Evolutionary conservation across 1,140 invertebrate species (phyloP).

Genomic region (Carcinoscorpius rotundicauda): DNA sequence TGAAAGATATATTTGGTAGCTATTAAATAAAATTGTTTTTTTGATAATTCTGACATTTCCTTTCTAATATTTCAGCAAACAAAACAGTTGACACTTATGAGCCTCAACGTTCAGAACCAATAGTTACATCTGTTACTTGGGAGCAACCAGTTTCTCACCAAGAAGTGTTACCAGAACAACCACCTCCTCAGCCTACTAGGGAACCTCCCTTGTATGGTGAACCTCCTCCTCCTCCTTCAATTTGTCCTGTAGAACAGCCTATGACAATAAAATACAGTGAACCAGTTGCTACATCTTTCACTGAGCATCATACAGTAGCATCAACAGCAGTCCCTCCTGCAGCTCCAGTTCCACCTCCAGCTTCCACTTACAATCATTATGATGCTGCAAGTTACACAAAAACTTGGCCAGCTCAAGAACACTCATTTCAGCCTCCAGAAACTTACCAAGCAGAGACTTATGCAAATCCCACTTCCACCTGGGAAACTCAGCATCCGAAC

Average conservation of each 20-base stretch:
- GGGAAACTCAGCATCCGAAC: too few species aligned
- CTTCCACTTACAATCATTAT: constrained; percentile 5
- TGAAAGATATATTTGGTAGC: too few species aligned
- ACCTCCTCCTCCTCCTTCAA: constrained; percentile 5
- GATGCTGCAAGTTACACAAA: constrained; percentile 13
- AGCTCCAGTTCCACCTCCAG: constrained; percentile 6
- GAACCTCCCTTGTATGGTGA: not conserved
- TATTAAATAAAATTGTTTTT: too few species aligned
- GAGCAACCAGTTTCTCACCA: too few species aligned
- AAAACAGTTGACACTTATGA: too few species aligned
- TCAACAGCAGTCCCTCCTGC: constrained; percentile 2
- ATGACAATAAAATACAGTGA: not conserved
- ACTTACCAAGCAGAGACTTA: too few species aligned
- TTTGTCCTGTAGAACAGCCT: not conserved
- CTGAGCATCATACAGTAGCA: not conserved
- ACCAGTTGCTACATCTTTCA: not conserved
- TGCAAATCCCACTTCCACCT: too few species aligned
- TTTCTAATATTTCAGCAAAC: too few species aligned
- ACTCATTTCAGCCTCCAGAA: constrained; percentile 8
- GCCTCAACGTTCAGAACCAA: too few species aligned
- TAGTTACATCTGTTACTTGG: too few species aligned
- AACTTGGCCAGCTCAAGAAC: constrained; percentile 12
- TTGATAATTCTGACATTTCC: too few species aligned
- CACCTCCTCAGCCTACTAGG: not conserved
- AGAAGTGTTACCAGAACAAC: too few species aligned